A percentile compares a stretch with the other conserved stretches of the same genome.
These are phyloP conservation scores for Eubasilissa regina DNA, from an alignment of 1,140 invertebrate genomes.

Conservation along the genomic window DNA sequence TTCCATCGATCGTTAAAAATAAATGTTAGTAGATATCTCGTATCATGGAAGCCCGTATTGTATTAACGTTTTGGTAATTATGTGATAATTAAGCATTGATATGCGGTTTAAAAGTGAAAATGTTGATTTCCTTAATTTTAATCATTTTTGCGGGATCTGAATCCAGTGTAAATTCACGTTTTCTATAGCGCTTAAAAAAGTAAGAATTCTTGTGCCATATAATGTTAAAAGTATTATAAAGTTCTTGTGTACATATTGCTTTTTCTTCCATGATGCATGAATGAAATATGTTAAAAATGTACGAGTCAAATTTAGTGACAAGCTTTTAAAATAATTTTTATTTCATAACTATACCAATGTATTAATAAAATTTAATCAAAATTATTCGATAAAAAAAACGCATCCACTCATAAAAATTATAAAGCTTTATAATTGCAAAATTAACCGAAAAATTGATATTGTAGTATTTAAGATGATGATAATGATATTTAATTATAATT, in stretches of 20 bases:
- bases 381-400: background rate
- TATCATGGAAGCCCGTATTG: background rate
- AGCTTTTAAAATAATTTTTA: background rate
- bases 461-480: constrained; percentile 4
- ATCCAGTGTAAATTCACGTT: constrained; percentile 8
- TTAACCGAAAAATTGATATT: background rate
- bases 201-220: constrained; percentile 35
- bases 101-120: no score
- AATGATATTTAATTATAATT: background rate
- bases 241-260: constrained; percentile 11
- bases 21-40: no score
- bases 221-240: constrained; percentile 13
- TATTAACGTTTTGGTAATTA: background rate
- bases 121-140: no score
- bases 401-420: background rate
- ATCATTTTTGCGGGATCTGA: background rate
- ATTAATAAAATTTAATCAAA: constrained; percentile 3
- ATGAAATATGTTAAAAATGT: constrained; percentile 11
- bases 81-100: background rate
- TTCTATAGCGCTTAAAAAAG: background rate
- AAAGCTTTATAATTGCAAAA: constrained; percentile 1
- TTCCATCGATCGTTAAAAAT: background rate
- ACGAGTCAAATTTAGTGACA: background rate
- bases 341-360: constrained; percentile 1
- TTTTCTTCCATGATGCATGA: constrained; percentile 21